Conservation (phyloP, 2,113 vertebrate genomes). For the Mormyrus lacerda region DNA sequence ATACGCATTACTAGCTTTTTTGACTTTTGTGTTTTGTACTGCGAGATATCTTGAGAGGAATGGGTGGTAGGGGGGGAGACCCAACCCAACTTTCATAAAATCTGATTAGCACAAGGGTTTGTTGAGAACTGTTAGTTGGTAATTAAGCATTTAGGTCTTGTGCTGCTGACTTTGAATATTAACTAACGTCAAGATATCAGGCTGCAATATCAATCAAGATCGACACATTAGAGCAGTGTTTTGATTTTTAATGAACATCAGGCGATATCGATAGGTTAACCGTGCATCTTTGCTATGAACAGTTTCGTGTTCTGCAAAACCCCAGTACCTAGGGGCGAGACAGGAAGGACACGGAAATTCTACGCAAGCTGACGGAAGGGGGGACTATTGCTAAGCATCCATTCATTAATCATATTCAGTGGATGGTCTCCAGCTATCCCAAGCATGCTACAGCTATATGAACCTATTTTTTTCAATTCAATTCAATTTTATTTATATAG, state of each 20-base stretch:
- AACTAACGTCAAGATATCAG: neutral
- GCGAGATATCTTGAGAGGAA: neutral
- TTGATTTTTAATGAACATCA: neutral
- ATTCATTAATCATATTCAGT: neutral
- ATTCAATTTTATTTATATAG: too few relatives aligned
- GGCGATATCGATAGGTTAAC: neutral
- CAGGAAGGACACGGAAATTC: neutral
- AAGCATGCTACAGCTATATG: neutral
- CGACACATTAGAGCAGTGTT: neutral
- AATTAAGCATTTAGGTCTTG: neutral
- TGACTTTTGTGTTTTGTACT: neutral
- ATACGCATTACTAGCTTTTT: neutral
- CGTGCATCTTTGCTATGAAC: neutral
- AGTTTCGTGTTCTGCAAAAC: neutral
- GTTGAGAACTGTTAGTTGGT: neutral
- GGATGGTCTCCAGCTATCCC: neutral
- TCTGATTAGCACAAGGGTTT: neutral
- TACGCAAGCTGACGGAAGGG: neutral
- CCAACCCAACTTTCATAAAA: neutral
- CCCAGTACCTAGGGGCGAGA: neutral
- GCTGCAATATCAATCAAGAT: neutral
- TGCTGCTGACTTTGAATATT: neutral
- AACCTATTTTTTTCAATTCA: too few relatives aligned
- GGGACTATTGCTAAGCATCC: neutral
- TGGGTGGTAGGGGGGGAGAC: neutral